Base-by-base conservation (phyloP, 2,113 vertebrate species). In the Chauna torquata region DNA sequence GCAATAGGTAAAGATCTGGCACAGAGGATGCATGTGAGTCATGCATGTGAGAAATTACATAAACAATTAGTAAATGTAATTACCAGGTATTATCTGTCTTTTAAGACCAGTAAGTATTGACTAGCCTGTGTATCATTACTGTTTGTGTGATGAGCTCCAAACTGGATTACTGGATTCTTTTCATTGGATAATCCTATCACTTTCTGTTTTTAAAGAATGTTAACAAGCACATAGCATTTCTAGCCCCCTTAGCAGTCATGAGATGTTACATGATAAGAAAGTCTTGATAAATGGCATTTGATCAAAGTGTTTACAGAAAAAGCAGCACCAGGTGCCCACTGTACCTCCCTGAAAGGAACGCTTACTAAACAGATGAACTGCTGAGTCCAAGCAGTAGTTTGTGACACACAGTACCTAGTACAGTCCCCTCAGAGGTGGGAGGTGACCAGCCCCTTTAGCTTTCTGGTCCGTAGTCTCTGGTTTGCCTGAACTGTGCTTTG, bases 381-480 rank as follows among this genome's bases (percentile, higher is more conserved):
- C 0, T 16, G 79, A 92, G 25, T 17, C 32, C 3, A 2, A 90
- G 13, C 28, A 27, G 30, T 34, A 49, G 16, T 4, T 42, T 38
- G 36, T 74, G 58, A 17, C 40, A 36, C 11, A 34, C n/a, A 17
- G 7, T 0, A 0, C 27, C n/a, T 50, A 11, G 12, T 45, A 52
- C 8, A 3, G 22, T 87, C 3, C 11, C 11, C 19, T 77, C 27
- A 32, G 16, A 9, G 45, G 16, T 0, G 1, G 70, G 28, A 87
- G 52, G 6, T 50, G 40, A 88, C 23, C 25, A 76, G 49, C 24
- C 7, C 20, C 83, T 91, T 74, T 42, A 70, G 30, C n/a, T 34
- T 11, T 24, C 64, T 92, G 59, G 36, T 19, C 22, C 38, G 74
- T 11, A 27, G 55, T 23, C 27, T 65, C 40, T 70, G 44, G 9